Evolutionary conservation across 1,140 invertebrate species (phyloP).

Genomic region (Bombus ignitus): DNA sequence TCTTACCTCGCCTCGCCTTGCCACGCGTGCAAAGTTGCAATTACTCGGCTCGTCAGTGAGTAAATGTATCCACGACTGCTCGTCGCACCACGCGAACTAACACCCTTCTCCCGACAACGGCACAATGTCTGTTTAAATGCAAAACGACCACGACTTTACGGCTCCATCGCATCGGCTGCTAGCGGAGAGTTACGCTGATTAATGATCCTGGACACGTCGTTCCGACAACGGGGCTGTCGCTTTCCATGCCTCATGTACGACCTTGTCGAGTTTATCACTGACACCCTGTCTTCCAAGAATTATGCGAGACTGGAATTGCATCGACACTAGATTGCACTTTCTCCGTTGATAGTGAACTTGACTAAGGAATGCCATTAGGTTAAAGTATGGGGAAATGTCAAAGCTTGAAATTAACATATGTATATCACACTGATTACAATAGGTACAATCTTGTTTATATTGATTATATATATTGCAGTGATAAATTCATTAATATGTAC

Average conservation of each 20-base stretch:
- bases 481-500: no score
- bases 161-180: constrained; percentile 39
- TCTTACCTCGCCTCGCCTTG: not conserved
- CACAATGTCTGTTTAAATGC: constrained; percentile 43
- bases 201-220: constrained; percentile 68
- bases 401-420: no score
- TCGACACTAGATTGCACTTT: not conserved
- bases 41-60: constrained; percentile 27
- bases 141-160: constrained; percentile 53
- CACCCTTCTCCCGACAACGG: not conserved
- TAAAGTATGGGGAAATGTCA: not conserved
- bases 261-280: constrained; percentile 61
- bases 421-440: no score
- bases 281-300: constrained; percentile 46
- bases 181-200: constrained; percentile 49
- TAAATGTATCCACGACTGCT: constrained; percentile 12
- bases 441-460: no score
- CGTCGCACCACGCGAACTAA: not conserved
- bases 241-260: constrained; percentile 51
- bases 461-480: no score
- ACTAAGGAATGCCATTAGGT: not conserved
- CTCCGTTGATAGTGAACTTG: not conserved
- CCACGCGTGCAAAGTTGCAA: constrained; percentile 33
- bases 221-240: constrained; percentile 30
- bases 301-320: constrained; percentile 18